phyloP scores from a whole-genome alignment of 2,888 invertebrate genomes.

The Parthenolecanium corni region DNA sequence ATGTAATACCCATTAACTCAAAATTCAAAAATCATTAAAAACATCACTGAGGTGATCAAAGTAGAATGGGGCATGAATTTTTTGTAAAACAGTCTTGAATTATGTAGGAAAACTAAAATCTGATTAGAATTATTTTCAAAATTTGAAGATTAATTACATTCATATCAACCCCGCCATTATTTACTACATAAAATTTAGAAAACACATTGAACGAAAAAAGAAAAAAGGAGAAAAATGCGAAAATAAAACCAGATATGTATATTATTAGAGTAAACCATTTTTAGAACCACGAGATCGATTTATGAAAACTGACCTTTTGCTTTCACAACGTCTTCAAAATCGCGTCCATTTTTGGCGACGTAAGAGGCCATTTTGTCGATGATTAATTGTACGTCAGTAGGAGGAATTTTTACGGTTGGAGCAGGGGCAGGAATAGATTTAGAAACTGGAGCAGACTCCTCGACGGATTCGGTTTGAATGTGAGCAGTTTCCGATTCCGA shows the following conservation, averaged over 20 bases:
- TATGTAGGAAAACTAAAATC: too few relatives aligned
- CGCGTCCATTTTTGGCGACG: conserved; percentile 87
- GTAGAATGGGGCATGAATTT: too few relatives aligned
- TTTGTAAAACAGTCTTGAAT: too few relatives aligned
- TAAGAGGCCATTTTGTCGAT: conserved; percentile 95
- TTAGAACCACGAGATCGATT: background rate
- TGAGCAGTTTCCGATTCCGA: background rate
- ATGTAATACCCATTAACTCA: too few relatives aligned
- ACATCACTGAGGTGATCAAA: too few relatives aligned
- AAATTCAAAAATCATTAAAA: too few relatives aligned
- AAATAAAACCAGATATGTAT: background rate
- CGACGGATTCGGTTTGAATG: background rate
- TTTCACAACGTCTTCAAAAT: conserved; percentile 79
- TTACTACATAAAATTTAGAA: too few relatives aligned
- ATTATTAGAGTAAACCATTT: background rate
- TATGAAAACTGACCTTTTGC: conserved; percentile 48
- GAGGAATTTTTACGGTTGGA: conserved; percentile 45
- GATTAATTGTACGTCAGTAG: conserved; percentile 70
- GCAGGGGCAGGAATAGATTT: conserved; percentile 21
- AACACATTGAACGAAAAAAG: too few relatives aligned
- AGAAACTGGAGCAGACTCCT: background rate
- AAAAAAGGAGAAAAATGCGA: background rate
- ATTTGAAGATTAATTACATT: too few relatives aligned
- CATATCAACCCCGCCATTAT: too few relatives aligned
- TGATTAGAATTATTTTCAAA: too few relatives aligned